These are phyloP conservation scores for Phycodurus eques DNA, from an alignment of 2,113 vertebrate species.

Conservation along the genomic window DNA sequence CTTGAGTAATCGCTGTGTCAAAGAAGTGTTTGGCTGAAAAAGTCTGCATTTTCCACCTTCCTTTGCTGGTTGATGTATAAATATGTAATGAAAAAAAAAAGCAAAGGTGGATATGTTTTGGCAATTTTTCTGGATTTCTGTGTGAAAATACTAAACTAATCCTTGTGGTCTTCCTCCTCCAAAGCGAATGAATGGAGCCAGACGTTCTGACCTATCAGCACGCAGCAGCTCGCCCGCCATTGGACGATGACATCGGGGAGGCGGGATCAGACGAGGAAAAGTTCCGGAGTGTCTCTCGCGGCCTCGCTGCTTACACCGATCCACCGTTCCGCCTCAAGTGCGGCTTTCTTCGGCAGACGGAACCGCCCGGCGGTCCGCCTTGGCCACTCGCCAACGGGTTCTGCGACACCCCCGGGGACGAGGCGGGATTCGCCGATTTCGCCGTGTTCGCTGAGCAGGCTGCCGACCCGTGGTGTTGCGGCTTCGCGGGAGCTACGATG, in stretches of 20 bases:
- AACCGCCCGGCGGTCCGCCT: conserved; percentile 47
- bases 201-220: conserved; percentile 85
- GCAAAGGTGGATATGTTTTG: not conserved
- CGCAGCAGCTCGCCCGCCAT: conserved; percentile 83
- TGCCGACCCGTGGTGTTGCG: conserved; percentile 57
- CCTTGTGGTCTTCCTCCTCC: not conserved
- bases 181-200: conserved; percentile 88
- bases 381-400: conserved; percentile 82
- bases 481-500: conserved; percentile 34
- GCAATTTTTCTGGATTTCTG: not conserved
- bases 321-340: conserved; percentile 60
- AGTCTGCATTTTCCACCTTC: too few relatives aligned
- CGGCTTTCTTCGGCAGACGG: conserved; percentile 49
- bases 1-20: too few relatives aligned
- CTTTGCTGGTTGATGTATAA: too few relatives aligned
- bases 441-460: conserved; percentile 73
- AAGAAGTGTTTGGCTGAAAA: too few relatives aligned
- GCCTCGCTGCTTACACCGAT: conserved; percentile 75
- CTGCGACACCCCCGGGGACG: conserved; percentile 65
- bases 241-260: conserved; percentile 71
- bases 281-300: conserved; percentile 84
- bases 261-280: conserved; percentile 82
- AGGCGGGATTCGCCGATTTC: conserved; percentile 83
- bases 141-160: conserved; percentile 1
- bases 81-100: too few relatives aligned